These are phyloP conservation scores for Hypena proboscidalis DNA, from an alignment of 2,888 invertebrate species.

Conservation along the genomic window DNA sequence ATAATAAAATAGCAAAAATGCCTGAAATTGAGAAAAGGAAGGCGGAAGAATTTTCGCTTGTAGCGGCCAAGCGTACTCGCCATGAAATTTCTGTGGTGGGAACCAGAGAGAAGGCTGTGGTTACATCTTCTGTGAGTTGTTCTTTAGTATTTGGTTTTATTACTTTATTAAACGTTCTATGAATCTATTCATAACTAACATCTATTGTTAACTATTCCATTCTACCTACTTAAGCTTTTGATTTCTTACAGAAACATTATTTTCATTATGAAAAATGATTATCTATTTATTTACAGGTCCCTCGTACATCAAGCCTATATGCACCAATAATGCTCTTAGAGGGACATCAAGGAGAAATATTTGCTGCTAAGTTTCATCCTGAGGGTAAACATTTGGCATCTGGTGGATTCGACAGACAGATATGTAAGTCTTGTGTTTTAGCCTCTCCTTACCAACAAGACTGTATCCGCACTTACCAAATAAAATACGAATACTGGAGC, in stretches of 20 bases:
- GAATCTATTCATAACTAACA: too few species aligned
- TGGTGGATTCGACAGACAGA: constrained; percentile 97
- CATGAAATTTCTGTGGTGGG: constrained; percentile 89
- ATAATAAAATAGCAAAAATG: constrained; percentile 49
- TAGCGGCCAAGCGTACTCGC: constrained; percentile 88
- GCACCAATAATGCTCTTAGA: constrained; percentile 98
- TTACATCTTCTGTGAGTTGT: constrained; percentile 87
- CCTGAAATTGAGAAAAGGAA: constrained; percentile 87
- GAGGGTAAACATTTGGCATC: constrained; percentile 98
- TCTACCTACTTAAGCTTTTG: too few species aligned
- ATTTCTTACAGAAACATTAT: too few species aligned
- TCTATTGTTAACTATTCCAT: too few species aligned
- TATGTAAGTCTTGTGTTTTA: constrained; percentile 88
- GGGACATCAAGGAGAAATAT: constrained; percentile 99
- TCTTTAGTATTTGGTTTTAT: neutral
- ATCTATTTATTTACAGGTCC: constrained; percentile 78
- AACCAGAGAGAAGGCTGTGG: constrained; percentile 90
- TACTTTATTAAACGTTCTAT: too few species aligned
- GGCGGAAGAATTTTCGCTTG: constrained; percentile 86
- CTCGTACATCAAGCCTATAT: constrained; percentile 94
- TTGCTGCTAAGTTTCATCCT: constrained; percentile 96
- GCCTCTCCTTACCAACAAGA: neutral
- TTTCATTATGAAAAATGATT: too few species aligned
- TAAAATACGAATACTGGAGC: too few species aligned
- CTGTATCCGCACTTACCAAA: too few species aligned